Evolutionary conservation across 53 echinoderm and acorn worm genomes (phyloP).

Genomic region (Pentamera pediparva): DNA sequence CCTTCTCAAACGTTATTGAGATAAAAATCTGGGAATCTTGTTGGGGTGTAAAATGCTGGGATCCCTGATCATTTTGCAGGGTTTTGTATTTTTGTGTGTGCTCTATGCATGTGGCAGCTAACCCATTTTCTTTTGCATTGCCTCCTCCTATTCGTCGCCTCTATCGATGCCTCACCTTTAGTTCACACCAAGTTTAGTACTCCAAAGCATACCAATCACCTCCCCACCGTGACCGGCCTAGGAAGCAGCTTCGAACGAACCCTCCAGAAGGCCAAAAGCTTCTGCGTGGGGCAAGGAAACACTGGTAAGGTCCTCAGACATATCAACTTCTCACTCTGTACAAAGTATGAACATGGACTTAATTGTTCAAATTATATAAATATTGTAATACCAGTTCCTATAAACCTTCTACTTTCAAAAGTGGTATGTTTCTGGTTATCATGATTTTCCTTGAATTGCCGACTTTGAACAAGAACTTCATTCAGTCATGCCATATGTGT

Average conservation of each 20-base stretch:
- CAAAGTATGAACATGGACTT: not conserved
- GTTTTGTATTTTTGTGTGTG: not conserved
- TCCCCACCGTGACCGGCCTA: constrained; percentile 19
- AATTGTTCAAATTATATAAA: not conserved
- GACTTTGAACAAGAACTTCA: no score
- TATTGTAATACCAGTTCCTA: not conserved
- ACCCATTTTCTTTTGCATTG: not conserved
- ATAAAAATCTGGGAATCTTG: no score
- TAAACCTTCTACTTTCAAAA: no score
- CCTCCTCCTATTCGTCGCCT: not conserved
- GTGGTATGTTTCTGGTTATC: no score
- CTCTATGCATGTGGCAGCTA: not conserved
- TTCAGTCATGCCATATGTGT: no score
- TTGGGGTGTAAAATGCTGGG: no score
- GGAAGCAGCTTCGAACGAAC: constrained; percentile 13
- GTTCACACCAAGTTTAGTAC: constrained; percentile 28
- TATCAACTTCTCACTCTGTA: not conserved
- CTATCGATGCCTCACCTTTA: constrained; percentile 11
- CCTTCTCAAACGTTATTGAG: no score
- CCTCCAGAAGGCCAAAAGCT: constrained; percentile 18
- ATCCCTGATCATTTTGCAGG: no score
- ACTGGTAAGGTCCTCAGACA: not conserved
- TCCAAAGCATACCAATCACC: constrained; percentile 19
- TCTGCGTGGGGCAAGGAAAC: constrained; percentile 9
- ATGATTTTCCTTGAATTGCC: no score